These are phyloP conservation scores for Drosophila putrida DNA, from an alignment of 2,888 invertebrate genomes.

Conservation along the genomic window DNA sequence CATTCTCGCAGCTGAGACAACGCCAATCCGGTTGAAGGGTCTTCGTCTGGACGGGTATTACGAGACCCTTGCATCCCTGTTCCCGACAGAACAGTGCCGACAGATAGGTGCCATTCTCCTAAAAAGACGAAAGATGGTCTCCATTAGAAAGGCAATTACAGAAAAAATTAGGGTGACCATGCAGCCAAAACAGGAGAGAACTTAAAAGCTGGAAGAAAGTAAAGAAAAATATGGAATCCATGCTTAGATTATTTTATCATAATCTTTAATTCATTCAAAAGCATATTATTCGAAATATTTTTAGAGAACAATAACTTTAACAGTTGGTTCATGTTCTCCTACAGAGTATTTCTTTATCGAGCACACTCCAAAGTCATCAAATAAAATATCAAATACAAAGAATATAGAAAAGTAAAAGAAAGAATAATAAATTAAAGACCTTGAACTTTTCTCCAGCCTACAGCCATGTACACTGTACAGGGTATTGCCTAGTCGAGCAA, in stretches of 20 bases:
- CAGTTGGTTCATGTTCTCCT: no score
- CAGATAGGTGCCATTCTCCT: conserved; percentile 85
- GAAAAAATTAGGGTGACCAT: neutral
- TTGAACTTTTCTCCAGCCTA: neutral
- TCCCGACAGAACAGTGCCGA: conserved; percentile 86
- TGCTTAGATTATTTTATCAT: neutral
- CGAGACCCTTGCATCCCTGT: conserved; percentile 84
- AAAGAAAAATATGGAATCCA: neutral
- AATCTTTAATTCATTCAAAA: no score
- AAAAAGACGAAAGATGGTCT: neutral
- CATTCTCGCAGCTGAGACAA: conserved; percentile 87
- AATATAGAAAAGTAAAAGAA: no score
- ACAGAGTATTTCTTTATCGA: no score
- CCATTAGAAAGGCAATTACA: neutral
- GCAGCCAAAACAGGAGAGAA: neutral
- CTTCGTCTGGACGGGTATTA: conserved; percentile 88
- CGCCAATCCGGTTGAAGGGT: conserved; percentile 88
- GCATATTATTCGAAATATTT: no score
- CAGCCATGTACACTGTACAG: no score
- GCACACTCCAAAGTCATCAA: no score
- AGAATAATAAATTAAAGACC: neutral
- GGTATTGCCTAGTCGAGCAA: neutral
- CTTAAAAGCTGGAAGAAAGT: neutral
- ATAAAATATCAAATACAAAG: no score
- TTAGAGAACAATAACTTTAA: no score